These are phyloP conservation scores for Neria commutata DNA, from an alignment of 2,888 invertebrate genomes.

Conservation along the genomic window DNA sequence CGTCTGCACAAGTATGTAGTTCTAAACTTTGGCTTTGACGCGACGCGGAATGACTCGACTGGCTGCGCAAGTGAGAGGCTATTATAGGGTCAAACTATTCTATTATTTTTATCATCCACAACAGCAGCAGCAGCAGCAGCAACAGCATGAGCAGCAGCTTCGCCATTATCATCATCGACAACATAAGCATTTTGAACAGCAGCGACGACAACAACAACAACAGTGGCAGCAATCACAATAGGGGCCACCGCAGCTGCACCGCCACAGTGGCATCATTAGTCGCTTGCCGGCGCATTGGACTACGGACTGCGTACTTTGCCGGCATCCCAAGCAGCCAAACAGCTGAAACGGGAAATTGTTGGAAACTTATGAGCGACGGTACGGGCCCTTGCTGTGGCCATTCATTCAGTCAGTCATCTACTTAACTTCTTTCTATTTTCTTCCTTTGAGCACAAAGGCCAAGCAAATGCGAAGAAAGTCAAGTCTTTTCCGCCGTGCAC, in stretches of 20 bases:
- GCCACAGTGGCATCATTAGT: conserved; percentile 4
- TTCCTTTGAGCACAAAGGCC: no score
- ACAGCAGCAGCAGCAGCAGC: conserved; percentile 24
- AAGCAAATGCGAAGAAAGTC: no score
- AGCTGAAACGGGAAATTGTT: conserved; percentile 24
- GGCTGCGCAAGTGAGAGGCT: conserved; percentile 24
- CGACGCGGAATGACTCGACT: no score
- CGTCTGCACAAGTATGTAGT: conserved; percentile 9
- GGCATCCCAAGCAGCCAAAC: neutral
- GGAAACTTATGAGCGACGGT: neutral
- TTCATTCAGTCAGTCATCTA: neutral
- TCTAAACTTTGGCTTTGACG: conserved; percentile 17
- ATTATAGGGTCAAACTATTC: conserved; percentile 32
- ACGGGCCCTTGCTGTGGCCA: neutral
- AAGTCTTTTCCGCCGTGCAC: no score
- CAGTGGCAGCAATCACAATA: neutral
- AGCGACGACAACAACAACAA: neutral
- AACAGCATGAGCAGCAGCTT: neutral
- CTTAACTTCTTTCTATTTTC: no score
- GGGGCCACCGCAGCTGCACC: conserved; percentile 1
- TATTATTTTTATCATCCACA: conserved; percentile 30
- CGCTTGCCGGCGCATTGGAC: conserved; percentile 2
- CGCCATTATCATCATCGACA: neutral
- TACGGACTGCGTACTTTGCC: conserved; percentile 5
- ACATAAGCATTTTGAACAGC: neutral